phyloP scores from a whole-genome alignment of 2,113 vertebrate species.

The Lagopus leucura region DNA sequence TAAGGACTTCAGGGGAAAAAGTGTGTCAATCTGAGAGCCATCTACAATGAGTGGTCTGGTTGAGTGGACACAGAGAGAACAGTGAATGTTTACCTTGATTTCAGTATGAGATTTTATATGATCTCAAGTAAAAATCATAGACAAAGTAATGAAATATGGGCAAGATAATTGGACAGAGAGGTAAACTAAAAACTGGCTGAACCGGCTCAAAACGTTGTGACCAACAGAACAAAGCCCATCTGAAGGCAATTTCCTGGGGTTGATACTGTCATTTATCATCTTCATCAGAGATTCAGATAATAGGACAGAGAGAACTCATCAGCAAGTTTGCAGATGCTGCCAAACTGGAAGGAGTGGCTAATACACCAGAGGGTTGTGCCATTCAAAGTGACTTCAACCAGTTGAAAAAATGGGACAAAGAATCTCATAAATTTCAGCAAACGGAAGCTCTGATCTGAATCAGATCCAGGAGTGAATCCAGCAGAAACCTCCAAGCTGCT shows the following conservation, averaged over 20 bases:
- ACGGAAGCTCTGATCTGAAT: not conserved
- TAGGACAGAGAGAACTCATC: not conserved
- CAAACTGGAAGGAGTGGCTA: not conserved
- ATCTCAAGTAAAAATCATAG: not conserved
- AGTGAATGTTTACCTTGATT: not conserved
- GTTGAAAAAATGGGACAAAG: not conserved
- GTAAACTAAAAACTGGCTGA: not conserved
- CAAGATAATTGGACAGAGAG: not conserved
- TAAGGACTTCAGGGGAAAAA: not conserved
- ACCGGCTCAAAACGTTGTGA: not conserved
- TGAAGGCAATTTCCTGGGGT: not conserved
- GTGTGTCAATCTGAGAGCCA: rapidly evolving
- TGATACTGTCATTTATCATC: not conserved
- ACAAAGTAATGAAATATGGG: not conserved
- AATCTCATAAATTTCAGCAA: not conserved
- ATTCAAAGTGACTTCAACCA: not conserved
- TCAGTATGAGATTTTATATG: not conserved
- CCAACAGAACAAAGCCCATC: not conserved
- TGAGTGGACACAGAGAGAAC: not conserved
- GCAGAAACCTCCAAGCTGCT: not conserved
- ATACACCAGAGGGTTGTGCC: not conserved
- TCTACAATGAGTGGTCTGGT: not conserved
- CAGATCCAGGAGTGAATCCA: not conserved
- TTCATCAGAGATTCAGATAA: not conserved
- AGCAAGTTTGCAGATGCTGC: not conserved